Percentiles rank a stretch among this genome's conserved stretches.
Evolutionary conservation across 2,888 invertebrate species (phyloP).

Genomic region (Papilio demoleus): DNA sequence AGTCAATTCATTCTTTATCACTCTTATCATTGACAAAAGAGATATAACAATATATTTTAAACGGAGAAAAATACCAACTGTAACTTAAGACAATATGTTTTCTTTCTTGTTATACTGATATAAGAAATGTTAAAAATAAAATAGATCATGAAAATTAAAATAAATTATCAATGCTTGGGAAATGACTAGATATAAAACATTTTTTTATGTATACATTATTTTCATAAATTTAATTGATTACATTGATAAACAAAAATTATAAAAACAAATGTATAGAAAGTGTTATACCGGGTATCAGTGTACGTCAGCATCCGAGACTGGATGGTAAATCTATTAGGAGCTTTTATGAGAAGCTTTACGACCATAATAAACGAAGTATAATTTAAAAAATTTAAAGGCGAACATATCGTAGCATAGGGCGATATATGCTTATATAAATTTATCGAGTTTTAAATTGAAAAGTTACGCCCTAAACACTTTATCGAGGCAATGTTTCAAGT

Average conservation of each 20-base stretch:
- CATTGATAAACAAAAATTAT: too few species aligned
- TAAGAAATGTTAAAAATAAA: too few species aligned
- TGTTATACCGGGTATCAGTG: neutral
- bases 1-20: too few species aligned
- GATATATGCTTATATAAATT: constrained; percentile 31
- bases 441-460: constrained; percentile 38
- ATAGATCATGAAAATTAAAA: too few species aligned
- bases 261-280: neutral
- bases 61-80: too few species aligned
- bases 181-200: too few species aligned
- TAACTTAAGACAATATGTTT: too few species aligned
- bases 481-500: constrained; percentile 7
- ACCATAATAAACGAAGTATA: constrained; percentile 43
- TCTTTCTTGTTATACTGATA: too few species aligned
- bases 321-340: constrained; percentile 31
- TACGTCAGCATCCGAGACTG: neutral
- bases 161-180: too few species aligned
- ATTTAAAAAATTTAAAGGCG: constrained; percentile 44
- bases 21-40: too few species aligned
- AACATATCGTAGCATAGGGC: constrained; percentile 27
- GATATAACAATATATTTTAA: too few species aligned
- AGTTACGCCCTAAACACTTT: constrained; percentile 19
- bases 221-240: neutral
- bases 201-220: neutral
- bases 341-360: constrained; percentile 45